These are phyloP conservation scores for Elephas maximus DNA, from an alignment of 2,113 vertebrate species.

Conservation along the genomic window DNA sequence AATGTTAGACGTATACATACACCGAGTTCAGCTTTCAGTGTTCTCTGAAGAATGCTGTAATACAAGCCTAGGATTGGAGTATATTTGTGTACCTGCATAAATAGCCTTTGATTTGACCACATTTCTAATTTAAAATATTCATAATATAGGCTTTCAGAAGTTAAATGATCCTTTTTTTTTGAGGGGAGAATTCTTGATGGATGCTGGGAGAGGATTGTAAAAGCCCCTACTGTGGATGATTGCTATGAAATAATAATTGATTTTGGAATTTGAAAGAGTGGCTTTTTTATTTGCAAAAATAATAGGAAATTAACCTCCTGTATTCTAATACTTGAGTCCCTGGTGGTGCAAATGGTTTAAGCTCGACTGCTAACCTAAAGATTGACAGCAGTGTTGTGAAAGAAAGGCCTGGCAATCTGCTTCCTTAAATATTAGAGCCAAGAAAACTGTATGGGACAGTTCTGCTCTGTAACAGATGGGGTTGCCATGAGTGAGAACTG, in stretches of 20 bases:
- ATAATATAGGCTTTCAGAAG: not conserved
- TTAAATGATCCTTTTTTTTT: not conserved
- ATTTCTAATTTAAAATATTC: not conserved
- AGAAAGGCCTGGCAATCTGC: no score
- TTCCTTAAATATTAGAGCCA: no score
- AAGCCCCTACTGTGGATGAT: not conserved
- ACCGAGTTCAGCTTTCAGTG: not conserved
- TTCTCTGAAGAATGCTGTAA: conserved; percentile 53
- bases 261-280: conserved; percentile 61
- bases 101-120: conserved; percentile 3
- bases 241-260: conserved; percentile 24
- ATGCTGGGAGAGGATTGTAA: conserved; percentile 15
- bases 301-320: conserved; percentile 14
- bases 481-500: no score
- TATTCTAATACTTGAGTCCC: not conserved
- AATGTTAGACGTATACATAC: not conserved
- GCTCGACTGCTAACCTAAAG: no score
- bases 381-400: no score
- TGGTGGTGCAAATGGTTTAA: no score
- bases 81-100: not conserved
- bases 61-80: conserved; percentile 12
- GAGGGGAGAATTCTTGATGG: not conserved
- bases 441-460: no score
- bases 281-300: conserved; percentile 24
- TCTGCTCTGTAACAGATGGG: no score